These are phyloP conservation scores for Conopomorpha cramerella DNA, from an alignment of 1,140 invertebrate genomes.

Conservation along the genomic window DNA sequence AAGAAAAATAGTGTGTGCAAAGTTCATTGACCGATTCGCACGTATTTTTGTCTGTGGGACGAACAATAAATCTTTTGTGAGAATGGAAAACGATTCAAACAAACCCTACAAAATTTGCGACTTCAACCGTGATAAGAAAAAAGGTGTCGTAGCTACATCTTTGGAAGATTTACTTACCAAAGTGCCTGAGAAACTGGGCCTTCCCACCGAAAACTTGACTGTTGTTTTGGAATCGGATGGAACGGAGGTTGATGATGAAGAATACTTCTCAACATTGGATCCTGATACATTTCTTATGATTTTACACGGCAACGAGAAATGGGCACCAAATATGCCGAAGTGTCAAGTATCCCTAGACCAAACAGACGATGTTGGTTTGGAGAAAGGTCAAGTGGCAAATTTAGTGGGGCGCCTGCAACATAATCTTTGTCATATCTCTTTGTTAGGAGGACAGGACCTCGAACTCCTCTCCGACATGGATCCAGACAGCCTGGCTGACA, in stretches of 20 bases:
- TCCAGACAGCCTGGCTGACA: constrained; percentile 78
- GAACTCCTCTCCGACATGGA: constrained; percentile 85
- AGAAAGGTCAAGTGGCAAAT: constrained; percentile 63
- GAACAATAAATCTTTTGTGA: too few species aligned
- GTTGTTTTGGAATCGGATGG: constrained; percentile 83
- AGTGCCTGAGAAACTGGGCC: constrained; percentile 71
- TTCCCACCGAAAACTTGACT: constrained; percentile 65
- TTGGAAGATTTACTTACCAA: constrained; percentile 75
- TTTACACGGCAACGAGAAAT: constrained; percentile 73
- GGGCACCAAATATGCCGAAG: constrained; percentile 63
- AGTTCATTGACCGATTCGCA: too few species aligned
- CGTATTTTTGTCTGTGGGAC: too few species aligned
- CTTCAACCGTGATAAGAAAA: constrained; percentile 74
- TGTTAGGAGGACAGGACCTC: constrained; percentile 78
- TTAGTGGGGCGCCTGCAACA: constrained; percentile 75
- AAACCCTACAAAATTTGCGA: constrained; percentile 65
- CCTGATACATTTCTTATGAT: constrained; percentile 82
- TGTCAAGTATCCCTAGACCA: constrained; percentile 69
- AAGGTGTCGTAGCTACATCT: constrained; percentile 77
- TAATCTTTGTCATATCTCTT: constrained; percentile 78
- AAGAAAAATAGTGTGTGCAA: too few species aligned
- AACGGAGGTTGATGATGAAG: constrained; percentile 87
- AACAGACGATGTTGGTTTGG: constrained; percentile 65
- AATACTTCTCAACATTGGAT: constrained; percentile 84
- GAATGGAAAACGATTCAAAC: constrained; percentile 52